Evolutionary conservation across 1,140 invertebrate genomes (phyloP).

Genomic region (Limonius californicus): DNA sequence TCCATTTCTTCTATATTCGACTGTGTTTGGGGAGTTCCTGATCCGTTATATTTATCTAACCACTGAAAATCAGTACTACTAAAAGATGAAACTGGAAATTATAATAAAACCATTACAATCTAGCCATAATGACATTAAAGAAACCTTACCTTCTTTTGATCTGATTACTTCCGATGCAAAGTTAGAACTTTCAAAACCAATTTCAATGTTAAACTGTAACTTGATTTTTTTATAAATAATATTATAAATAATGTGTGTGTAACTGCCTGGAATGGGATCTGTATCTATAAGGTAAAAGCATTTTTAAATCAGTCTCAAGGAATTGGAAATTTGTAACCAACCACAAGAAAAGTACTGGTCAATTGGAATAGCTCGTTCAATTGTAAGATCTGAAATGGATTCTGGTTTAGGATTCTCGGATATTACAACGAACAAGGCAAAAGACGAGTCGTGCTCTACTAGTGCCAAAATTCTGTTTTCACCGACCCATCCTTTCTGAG

Average conservation of each 20-base stretch:
- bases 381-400: slow-evolving; percentile 64
- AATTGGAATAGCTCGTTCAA: slow-evolving; percentile 71
- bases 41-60: slow-evolving; percentile 36
- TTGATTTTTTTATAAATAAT: slow-evolving; percentile 56
- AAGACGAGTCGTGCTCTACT: slow-evolving; percentile 60
- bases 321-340: too few relatives aligned
- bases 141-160: slow-evolving; percentile 55
- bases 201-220: slow-evolving; percentile 61
- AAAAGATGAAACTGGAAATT: slow-evolving; percentile 32
- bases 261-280: slow-evolving; percentile 50
- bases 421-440: slow-evolving; percentile 62
- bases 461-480: slow-evolving; percentile 57
- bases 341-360: slow-evolving; percentile 72
- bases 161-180: slow-evolving; percentile 53
- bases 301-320: too few relatives aligned
- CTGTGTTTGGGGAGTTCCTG: slow-evolving; percentile 47
- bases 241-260: slow-evolving; percentile 57
- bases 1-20: slow-evolving; percentile 43
- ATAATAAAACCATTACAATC: slow-evolving; percentile 20
- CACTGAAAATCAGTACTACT: slow-evolving; percentile 35
- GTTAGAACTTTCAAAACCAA: slow-evolving; percentile 58
- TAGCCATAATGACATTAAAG: background rate
- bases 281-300: slow-evolving; percentile 58
- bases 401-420: slow-evolving; percentile 57
- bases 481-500: slow-evolving; percentile 41